Evolutionary conservation across 64 coral and sea anemone species (phyloP), one percentile per base, ranked within the genome.

Genomic region (Anthopleura sola): DNA sequence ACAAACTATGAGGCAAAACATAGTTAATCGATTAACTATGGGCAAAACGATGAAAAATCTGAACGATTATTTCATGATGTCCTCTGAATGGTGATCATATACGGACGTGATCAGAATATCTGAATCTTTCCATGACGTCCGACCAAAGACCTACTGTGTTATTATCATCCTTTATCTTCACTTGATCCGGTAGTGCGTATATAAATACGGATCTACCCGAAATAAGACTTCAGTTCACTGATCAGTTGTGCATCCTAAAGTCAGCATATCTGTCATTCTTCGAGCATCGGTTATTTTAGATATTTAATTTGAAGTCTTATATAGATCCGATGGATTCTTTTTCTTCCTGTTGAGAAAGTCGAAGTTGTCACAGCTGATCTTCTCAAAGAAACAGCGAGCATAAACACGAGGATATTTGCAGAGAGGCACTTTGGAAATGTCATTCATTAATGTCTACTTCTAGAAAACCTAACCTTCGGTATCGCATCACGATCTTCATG

Each of bases 401-500:
- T 58, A 62, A 62, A 62, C 58, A 62, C 58, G 58, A 71, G 66
- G 29, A 34, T 10, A 12, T 15, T 15, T 33, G 66, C 13, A 71
- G 29, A 26, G 62, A 16, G 28, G 26, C 66, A 71, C 31, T 71
- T 71, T 3, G 66, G 10, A 17, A 71, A 71, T 71, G 66, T 71
- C 66, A 71, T 31, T 32, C 3, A 71, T 34, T 28, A 34, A 12
- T 34, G 66, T 34, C 60, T 26, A 36, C n/a, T 71, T 71, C 66
- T 71, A 71, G 66, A 71, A 71, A 3, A 37, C 33, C 75, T 16
- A 79, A 44, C 76, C 44, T 8, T 47, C 44, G 18, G 21, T 79
- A 79, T 79, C 76, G 37, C 76, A 26, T 79, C 76, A 79, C 75
- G 19, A 77, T 38, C 76, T 79, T 79, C 19, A 44, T 21, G 37